Evolutionary conservation across 2,113 vertebrate genomes (phyloP), one percentile per base, ranked within the genome.

Genomic region (Serinus canaria): DNA sequence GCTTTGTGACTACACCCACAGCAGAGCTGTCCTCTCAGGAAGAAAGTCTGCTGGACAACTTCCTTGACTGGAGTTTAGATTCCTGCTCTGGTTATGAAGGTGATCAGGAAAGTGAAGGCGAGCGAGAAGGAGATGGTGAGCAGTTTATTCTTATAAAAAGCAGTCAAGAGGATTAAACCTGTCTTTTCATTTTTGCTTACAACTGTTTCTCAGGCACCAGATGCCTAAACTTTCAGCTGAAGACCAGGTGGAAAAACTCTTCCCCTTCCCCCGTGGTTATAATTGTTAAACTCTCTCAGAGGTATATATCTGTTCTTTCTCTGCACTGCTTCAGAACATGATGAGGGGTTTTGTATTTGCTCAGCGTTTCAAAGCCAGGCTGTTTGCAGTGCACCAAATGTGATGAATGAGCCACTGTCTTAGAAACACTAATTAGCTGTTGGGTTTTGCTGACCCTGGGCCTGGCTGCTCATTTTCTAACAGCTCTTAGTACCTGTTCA

Each of bases 51-150:
- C 97, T 99, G 47, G 99, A 98, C 4, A 98, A 99, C 96, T 99
- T 99, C 90, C 96, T 99, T 27, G 99, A 99, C 96, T 99, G 98
- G 99, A 99, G 99, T 96, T 98, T 99, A 88, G 99, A 99, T 94
- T 98, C 98, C 86, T 98, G 98, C 77, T 99, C 99, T 0, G 99
- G 99, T 49, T 99, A 99, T 13, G 99, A 99, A 94, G 99, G 99
- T 0, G 99, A 99, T 95, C 98, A 98, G 69, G 99, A 99, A 95
- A 99, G 99, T 0, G 99, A 99, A 92, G 98, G 98, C 18, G 99
- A 99, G 95, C 98, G 96, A 96, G 99, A 99, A 17, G 98, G 96
- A 15, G 98, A 99, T 7, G 97, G 99, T 99, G 94, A 99, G 98
- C 17, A 8, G 11, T 10, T 90, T 70, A 5, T 56, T 70, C 46